Percentiles rank a stretch among this genome's conserved stretches.
Conservation (phyloP, 2,888 invertebrate species). For the Nephrotoma appendiculata region DNA sequence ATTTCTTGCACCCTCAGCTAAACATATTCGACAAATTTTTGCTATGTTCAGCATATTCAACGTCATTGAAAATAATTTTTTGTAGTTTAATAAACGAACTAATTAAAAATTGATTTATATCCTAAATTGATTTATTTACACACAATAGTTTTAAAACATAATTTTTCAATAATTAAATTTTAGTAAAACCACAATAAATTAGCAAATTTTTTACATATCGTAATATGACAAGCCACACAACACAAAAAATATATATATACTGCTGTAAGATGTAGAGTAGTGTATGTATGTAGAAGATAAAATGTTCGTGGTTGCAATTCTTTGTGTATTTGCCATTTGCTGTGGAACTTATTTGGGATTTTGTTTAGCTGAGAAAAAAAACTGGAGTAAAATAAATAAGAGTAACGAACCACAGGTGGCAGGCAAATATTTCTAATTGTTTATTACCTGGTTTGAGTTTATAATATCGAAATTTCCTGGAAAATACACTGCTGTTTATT, state of each 20-base stretch:
- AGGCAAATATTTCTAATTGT: too few relatives aligned
- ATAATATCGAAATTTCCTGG: too few relatives aligned
- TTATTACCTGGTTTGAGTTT: too few relatives aligned
- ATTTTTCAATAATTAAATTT: neutral
- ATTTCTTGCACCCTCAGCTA: conserved; percentile 13
- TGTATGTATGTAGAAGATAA: neutral
- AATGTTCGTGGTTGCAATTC: neutral
- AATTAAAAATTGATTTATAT: too few relatives aligned
- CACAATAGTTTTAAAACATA: neutral
- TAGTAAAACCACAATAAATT: neutral
- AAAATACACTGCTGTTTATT: too few relatives aligned
- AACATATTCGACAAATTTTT: conserved; percentile 14
- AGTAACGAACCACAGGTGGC: too few relatives aligned
- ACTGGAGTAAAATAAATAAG: neutral
- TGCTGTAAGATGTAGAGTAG: neutral
- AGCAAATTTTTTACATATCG: neutral
- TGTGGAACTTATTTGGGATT: neutral
- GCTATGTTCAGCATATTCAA: neutral
- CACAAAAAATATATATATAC: neutral
- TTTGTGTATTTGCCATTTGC: neutral
- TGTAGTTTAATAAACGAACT: too few relatives aligned
- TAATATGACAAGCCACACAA: neutral
- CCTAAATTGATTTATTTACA: neutral
- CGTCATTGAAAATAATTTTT: neutral
- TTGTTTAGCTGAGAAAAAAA: neutral